These are phyloP conservation scores for Diplodus puntazzo DNA, from an alignment of 2,797 vertebrate genomes.

Conservation along the genomic window DNA sequence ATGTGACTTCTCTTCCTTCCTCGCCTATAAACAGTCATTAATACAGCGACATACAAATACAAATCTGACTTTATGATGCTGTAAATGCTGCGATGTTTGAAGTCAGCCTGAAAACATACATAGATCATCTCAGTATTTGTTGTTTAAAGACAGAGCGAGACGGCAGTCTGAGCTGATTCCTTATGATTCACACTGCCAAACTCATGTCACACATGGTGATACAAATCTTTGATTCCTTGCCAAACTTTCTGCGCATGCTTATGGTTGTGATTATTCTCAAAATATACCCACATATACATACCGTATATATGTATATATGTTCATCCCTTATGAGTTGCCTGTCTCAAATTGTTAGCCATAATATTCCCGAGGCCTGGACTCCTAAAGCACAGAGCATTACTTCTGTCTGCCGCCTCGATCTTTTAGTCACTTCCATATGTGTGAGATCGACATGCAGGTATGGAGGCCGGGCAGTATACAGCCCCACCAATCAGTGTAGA, in stretches of 20 bases:
- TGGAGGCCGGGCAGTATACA: slow-evolving; percentile 26
- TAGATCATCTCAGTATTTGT: background rate
- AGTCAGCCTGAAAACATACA: slow-evolving; percentile 1
- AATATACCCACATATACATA: background rate
- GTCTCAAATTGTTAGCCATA: slow-evolving; percentile 34
- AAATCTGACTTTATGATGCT: background rate
- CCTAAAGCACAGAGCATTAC: slow-evolving; percentile 35
- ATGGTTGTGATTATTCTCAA: slow-evolving; percentile 21
- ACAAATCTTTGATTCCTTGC: background rate
- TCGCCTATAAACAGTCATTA: background rate
- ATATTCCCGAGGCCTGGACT: slow-evolving; percentile 35
- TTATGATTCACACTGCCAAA: slow-evolving; percentile 1
- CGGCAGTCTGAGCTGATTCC: background rate
- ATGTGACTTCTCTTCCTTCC: too few relatives aligned
- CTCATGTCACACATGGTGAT: background rate
- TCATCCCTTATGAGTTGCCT: slow-evolving; percentile 16
- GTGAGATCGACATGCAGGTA: slow-evolving; percentile 46
- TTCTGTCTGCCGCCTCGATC: slow-evolving; percentile 47
- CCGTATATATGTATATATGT: background rate
- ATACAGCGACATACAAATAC: background rate
- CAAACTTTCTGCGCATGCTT: background rate
- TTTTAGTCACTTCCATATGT: slow-evolving; percentile 71
- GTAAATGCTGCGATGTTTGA: background rate
- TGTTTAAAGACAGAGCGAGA: background rate
- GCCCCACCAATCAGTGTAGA: slow-evolving; percentile 52